A percentile compares a stretch with the other conserved stretches of the same genome.
phyloP scores from a whole-genome alignment of 2,888 invertebrate genomes.

The Apotomis capreana region DNA sequence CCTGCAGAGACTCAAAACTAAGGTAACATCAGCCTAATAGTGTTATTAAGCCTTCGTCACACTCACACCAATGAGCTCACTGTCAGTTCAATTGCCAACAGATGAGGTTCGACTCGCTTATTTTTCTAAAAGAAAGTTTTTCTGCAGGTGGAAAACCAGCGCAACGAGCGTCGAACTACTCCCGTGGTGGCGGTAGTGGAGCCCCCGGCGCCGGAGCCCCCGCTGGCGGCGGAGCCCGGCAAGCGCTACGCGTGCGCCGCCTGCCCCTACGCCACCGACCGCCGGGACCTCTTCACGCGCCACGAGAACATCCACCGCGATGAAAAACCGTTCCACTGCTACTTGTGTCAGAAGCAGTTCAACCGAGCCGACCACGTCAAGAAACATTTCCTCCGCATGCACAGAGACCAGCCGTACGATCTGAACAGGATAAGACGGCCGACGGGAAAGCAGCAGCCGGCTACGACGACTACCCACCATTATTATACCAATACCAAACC shows the following conservation, averaged over 20 bases:
- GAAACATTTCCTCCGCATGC: constrained; percentile 96
- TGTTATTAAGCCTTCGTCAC: too few species aligned
- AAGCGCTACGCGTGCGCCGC: constrained; percentile 93
- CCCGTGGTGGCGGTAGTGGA: constrained; percentile 46
- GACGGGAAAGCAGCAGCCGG: constrained; percentile 82
- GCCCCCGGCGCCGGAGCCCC: constrained; percentile 39
- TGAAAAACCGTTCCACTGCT: constrained; percentile 97
- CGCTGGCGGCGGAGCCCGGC: constrained; percentile 52
- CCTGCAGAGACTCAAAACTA: constrained; percentile 86
- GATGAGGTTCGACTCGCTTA: too few species aligned
- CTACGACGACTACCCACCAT: constrained; percentile 54
- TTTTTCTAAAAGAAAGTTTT: background rate
- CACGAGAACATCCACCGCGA: constrained; percentile 97
- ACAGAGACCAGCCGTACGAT: constrained; percentile 94
- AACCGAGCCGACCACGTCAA: constrained; percentile 97
- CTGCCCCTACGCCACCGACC: constrained; percentile 96
- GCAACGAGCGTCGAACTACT: constrained; percentile 59
- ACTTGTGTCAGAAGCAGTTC: constrained; percentile 95
- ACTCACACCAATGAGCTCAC: background rate
- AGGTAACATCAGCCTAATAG: constrained; percentile 65
- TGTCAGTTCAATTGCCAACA: too few species aligned
- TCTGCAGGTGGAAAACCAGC: constrained; percentile 46
- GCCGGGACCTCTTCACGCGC: constrained; percentile 94
- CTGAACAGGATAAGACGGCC: constrained; percentile 90
- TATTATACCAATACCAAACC: constrained; percentile 60